Base-by-base conservation (phyloP, 2,113 vertebrate genomes). In the Channa maculata region DNA sequence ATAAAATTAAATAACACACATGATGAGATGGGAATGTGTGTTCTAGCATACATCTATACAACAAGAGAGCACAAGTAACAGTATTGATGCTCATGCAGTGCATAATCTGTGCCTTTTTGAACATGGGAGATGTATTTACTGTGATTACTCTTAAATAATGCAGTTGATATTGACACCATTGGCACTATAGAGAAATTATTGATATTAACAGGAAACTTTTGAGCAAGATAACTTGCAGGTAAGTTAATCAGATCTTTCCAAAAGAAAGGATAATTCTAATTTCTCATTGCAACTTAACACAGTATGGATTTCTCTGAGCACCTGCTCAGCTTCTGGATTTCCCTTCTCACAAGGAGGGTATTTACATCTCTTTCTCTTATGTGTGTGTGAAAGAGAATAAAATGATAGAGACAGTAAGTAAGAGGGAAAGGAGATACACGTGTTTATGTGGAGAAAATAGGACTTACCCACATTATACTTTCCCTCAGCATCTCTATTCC, bases 391-490 rank as follows among this genome's bases (percentile, higher is more conserved):
- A 8, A 6, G 11, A 12, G 13, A 14, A 14, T 8, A 41, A 14
- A 6, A 55, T 4, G 38, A 39, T 38, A 24, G 36, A 3, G 33
- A 48, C 4, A 51, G 38, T 8, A 38, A 57, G 64, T 3, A 3
- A 67, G 34, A 33, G 34, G 12, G 34, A 46, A 10, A 45, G 2
- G 37, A 12, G 52, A 65, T 77, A 4, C 41, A 49, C 44, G 49
- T 13, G 54, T 69, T 79, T 59, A 69, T 60, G 45, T 45, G 51
- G 15, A 84, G 75, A 79, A 80, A 80, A 5, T 52, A 66, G 69
- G 58, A 69, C 61, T 81, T 81, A 77, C 44, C 71, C 70, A 74
- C 80, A 86, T 77, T 75, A 85, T 51, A 51, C 67, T 73, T 86
- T 86, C 80, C n/a, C 3, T 71, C 6, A 15, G 57, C 60, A 51